Base-by-base conservation (phyloP, 2,113 vertebrate genomes). In the Pagrus major region DNA sequence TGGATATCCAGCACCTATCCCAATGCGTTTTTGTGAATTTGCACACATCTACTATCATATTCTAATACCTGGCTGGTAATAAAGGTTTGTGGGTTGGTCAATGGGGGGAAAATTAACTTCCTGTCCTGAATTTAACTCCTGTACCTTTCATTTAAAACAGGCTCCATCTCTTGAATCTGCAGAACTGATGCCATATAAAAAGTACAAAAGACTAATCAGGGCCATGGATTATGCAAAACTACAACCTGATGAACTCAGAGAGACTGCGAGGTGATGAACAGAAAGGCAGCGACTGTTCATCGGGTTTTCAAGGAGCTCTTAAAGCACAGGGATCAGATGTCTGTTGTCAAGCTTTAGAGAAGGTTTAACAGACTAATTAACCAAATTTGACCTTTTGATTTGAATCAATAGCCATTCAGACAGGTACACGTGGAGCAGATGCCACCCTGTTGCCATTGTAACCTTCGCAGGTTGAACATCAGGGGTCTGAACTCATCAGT, bases 151-250 rank as follows among this genome's bases (percentile, higher is more conserved):
- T 33, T 67, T 27, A 61, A n/a, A 73, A 78, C 27, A 69, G 21
- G 41, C 29, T 56, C 31, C 7, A 9, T 39, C 27, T 59, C 4
- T n/a, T 68, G 18, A 21, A 37, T 65, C 33, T 65, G 27, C 21
- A 44, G 49, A 63, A 46, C 0, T 55, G 15, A 18, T 3, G 49
- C 46, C 18, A 39, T 18, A 51, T 25, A 6, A 15, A 20, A 18
- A 31, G 2, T n/a, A 82, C 21, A 63, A 68, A 56, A 66, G 51
- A 42, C 25, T 55, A 72, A 76, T 71, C 20, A 23, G 59, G 0
- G 29, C 23, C 35, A 10, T 72, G 70, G 80, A 86, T 86, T 82
- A 79, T 86, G 66, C 35, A 81, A 86, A 70, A 75, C 69, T 21
- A 58, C 74, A 51, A 51, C 41, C 18, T 2, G 69, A 64, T 51